These are phyloP conservation scores for Thryonomys swinderianus DNA, from an alignment of 2,113 vertebrate genomes.

Conservation along the genomic window DNA sequence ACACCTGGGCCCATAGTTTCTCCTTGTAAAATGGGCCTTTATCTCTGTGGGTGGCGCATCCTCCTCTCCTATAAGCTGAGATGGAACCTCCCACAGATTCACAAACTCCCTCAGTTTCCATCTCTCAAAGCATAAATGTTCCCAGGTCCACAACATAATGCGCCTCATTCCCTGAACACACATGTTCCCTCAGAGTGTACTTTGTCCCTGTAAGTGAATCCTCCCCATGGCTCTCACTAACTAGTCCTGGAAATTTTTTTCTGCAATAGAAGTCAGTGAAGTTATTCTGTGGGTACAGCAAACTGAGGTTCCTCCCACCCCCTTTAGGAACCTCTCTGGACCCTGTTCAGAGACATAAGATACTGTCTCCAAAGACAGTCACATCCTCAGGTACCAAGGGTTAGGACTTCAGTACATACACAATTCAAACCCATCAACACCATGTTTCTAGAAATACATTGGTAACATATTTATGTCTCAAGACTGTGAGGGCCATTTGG, in stretches of 20 bases:
- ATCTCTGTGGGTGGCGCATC: no score
- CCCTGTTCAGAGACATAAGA: not conserved
- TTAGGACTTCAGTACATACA: not conserved
- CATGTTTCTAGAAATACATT: not conserved
- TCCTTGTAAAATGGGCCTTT: no score
- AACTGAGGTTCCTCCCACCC: not conserved
- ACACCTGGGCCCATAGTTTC: no score
- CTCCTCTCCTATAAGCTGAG: not conserved
- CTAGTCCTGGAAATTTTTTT: not conserved
- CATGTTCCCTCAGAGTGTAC: not conserved
- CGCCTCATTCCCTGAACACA: not conserved
- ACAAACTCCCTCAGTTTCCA: not conserved
- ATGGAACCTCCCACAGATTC: not conserved
- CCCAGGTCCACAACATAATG: not conserved
- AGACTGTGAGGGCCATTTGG: not conserved
- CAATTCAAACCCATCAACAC: not conserved
- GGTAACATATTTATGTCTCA: not conserved
- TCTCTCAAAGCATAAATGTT: not conserved
- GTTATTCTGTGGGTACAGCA: no score
- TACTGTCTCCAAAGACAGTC: constrained; percentile 7
- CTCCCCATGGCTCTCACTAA: not conserved
- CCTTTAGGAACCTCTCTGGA: not conserved
- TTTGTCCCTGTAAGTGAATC: not conserved
- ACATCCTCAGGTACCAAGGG: not conserved
- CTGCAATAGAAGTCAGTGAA: no score